A percentile compares a stretch with the other conserved stretches of the same genome.
Conservation (phyloP, 2,888 invertebrate species). For the Heterodera filipjevi region DNA sequence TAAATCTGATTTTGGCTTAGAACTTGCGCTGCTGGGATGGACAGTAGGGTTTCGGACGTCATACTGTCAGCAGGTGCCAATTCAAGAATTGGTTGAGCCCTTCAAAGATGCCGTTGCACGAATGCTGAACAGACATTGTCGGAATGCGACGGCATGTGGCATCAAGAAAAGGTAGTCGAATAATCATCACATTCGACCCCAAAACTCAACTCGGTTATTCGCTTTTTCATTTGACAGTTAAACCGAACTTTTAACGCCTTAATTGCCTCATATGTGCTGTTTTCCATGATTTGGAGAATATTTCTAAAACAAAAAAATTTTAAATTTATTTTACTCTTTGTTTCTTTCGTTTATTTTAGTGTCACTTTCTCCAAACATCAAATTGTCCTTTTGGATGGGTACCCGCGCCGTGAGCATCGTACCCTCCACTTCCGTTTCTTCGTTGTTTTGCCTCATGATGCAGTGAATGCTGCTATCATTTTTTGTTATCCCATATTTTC, state of each 20-base stretch:
- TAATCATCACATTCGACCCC: too few species aligned
- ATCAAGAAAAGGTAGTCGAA: conserved; percentile 49
- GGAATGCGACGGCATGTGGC: conserved; percentile 57
- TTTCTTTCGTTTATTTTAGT: conserved; percentile 38
- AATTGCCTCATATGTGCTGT: too few species aligned
- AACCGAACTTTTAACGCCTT: too few species aligned
- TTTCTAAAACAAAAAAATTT: background rate
- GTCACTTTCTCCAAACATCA: conserved; percentile 53
- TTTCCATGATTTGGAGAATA: too few species aligned
- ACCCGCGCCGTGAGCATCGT: conserved; percentile 55
- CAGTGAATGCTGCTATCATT: conserved; percentile 36
- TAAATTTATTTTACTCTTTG: conserved; percentile 24
- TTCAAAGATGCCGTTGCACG: conserved; percentile 54
- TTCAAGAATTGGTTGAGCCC: conserved; percentile 55
- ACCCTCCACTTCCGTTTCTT: conserved; percentile 55
- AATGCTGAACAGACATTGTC: conserved; percentile 58
- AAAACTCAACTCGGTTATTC: too few species aligned
- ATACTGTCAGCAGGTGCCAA: conserved; percentile 53
- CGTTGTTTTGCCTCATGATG: conserved; percentile 54
- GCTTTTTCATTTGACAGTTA: too few species aligned
- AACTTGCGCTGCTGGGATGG: conserved; percentile 61
- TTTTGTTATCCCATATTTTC: background rate
- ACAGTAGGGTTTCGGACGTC: conserved; percentile 32
- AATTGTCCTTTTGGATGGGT: conserved; percentile 58
- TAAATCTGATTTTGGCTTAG: conserved; percentile 39